phyloP scores from a whole-genome alignment of 2,888 invertebrate genomes.

The Cistogaster globosa region DNA sequence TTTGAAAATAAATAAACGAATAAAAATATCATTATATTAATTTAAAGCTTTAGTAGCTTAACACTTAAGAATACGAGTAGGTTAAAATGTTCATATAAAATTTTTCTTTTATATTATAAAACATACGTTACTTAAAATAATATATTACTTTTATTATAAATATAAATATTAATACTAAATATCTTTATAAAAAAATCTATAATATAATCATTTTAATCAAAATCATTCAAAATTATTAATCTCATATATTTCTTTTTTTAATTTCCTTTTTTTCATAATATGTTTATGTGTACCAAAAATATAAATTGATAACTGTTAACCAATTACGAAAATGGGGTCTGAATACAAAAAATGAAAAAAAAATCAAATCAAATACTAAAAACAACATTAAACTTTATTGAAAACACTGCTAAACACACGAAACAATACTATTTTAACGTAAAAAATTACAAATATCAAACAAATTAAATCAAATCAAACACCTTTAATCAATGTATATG shows the following conservation, averaged over 20 bases:
- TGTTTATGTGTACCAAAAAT: slow-evolving; percentile 80
- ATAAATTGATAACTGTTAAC: slow-evolving; percentile 75
- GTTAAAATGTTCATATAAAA: slow-evolving; percentile 58
- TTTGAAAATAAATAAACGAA: background rate
- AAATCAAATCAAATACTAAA: slow-evolving; percentile 62
- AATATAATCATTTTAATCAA: slow-evolving; percentile 57
- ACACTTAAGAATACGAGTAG: slow-evolving; percentile 62
- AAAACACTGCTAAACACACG: slow-evolving; percentile 53
- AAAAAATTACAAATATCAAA: background rate
- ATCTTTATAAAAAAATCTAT: slow-evolving; percentile 9
- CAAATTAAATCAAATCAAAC: slow-evolving; percentile 26
- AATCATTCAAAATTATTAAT: slow-evolving; percentile 79
- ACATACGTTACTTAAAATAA: slow-evolving; percentile 39
- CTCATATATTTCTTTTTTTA: slow-evolving; percentile 80
- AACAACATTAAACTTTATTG: slow-evolving; percentile 51
- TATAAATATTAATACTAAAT: slow-evolving; percentile 34
- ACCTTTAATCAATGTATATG: slow-evolving; percentile 28
- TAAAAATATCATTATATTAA: slow-evolving; percentile 7
- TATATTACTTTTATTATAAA: slow-evolving; percentile 33
- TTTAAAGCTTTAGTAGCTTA: slow-evolving; percentile 68
- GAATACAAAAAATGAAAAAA: slow-evolving; percentile 74
- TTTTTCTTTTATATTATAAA: slow-evolving; percentile 1
- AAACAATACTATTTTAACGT: slow-evolving; percentile 31
- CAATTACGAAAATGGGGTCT: slow-evolving; percentile 82
- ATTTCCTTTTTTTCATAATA: slow-evolving; percentile 82